Conservation (phyloP, 1,140 invertebrate genomes). For the Diabrotica virgifera region DNA sequence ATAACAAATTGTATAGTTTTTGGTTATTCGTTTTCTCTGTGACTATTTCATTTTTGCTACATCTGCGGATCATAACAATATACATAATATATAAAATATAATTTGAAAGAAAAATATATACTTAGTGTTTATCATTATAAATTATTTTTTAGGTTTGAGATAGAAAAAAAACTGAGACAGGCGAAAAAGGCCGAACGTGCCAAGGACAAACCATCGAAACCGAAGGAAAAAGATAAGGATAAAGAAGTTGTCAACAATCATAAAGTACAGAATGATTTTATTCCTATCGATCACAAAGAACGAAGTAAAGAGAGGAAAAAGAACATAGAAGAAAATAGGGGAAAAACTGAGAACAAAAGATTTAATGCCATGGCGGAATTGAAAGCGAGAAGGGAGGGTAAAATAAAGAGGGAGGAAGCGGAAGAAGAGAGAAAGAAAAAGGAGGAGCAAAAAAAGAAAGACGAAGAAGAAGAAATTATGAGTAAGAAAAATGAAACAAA, state of each 20-base stretch:
- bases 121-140: too few species aligned
- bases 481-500: conserved; percentile 56
- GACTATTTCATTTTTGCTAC: too few species aligned
- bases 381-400: conserved; percentile 81
- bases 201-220: conserved; percentile 53
- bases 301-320: conserved; percentile 87
- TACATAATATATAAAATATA: too few species aligned
- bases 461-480: conserved; percentile 63
- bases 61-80: too few species aligned
- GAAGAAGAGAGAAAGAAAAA: conserved; percentile 52
- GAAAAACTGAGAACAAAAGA: conserved; percentile 70
- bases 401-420: conserved; percentile 56
- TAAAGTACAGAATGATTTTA: conserved; percentile 46
- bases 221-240: conserved; percentile 57
- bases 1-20: too few species aligned
- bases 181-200: conserved; percentile 80
- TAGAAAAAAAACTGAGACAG: conserved; percentile 88
- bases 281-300: conserved; percentile 68
- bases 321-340: conserved; percentile 82
- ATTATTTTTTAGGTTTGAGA: conserved; percentile 76
- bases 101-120: too few species aligned
- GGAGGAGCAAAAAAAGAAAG: conserved; percentile 53
- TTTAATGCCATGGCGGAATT: conserved; percentile 88
- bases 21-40: too few species aligned
- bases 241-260: conserved; percentile 56